A percentile compares a stretch with the other conserved stretches of the same genome.
These are phyloP conservation scores for Ostrea edulis DNA, from an alignment of 1,140 invertebrate genomes.

Conservation along the genomic window DNA sequence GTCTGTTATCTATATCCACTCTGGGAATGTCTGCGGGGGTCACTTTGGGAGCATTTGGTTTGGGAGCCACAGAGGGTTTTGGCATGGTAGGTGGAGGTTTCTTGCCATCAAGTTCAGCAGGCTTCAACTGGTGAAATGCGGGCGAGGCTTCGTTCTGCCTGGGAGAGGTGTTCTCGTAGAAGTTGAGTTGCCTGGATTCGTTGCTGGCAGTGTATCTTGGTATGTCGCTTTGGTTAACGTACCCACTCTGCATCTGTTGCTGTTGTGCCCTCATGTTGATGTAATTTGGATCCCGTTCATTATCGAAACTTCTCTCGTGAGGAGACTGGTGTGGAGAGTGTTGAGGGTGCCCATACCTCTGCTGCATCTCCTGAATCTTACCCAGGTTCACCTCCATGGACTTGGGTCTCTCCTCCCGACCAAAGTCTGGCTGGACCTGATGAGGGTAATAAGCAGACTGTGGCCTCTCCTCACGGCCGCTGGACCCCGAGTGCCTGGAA, in stretches of 20 bases:
- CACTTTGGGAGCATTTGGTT: slow-evolving; percentile 64
- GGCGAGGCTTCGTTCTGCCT: slow-evolving; percentile 65
- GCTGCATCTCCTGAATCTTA: slow-evolving; percentile 69
- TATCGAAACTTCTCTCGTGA: slow-evolving; percentile 63
- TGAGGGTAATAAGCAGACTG: slow-evolving; percentile 71
- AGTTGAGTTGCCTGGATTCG: slow-evolving; percentile 70
- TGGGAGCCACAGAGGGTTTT: slow-evolving; percentile 68
- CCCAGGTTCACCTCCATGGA: slow-evolving; percentile 72
- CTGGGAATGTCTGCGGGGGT: slow-evolving; percentile 68
- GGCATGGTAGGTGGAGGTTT: slow-evolving; percentile 61
- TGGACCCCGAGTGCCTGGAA: slow-evolving; percentile 63
- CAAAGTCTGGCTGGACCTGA: slow-evolving; percentile 57
- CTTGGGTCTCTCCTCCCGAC: slow-evolving; percentile 63
- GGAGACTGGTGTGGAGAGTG: slow-evolving; percentile 63
- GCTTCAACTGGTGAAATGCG: slow-evolving; percentile 70
- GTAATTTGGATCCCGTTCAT: slow-evolving; percentile 60
- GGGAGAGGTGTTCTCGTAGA: slow-evolving; percentile 75
- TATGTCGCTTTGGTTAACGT: slow-evolving; percentile 66
- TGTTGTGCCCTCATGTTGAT: slow-evolving; percentile 59
- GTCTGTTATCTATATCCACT: slow-evolving; percentile 68
- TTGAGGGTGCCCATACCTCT: slow-evolving; percentile 62
- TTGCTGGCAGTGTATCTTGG: slow-evolving; percentile 67
- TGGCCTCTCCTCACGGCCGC: slow-evolving; percentile 68
- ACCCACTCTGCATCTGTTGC: slow-evolving; percentile 47
- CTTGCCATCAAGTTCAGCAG: slow-evolving; percentile 56